A percentile compares a stretch with the other conserved stretches of the same genome.
Evolutionary conservation across 2,113 vertebrate genomes (phyloP).

Genomic region (Octodon degus): DNA sequence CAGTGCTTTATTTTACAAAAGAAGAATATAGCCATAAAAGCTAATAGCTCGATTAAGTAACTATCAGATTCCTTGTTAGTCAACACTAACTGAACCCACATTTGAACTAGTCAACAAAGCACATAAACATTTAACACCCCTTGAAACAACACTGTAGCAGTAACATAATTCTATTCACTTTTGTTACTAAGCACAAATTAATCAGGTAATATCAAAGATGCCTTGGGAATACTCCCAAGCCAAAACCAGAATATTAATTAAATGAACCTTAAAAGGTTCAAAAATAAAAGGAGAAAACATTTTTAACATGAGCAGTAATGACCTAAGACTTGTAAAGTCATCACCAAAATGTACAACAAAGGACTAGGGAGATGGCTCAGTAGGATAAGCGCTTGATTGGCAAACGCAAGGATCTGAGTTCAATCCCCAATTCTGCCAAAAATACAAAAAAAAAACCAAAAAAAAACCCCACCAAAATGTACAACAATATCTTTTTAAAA

Average conservation of each 20-base stretch:
- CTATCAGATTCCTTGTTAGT: slow-evolving; percentile 55
- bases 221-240: slow-evolving; percentile 1
- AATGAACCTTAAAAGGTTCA: slow-evolving; percentile 43
- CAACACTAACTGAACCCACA: slow-evolving; percentile 46
- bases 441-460: too few relatives aligned
- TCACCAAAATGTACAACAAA: slow-evolving; percentile 89
- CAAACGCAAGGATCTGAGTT: too few relatives aligned
- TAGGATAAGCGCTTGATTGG: too few relatives aligned
- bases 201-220: slow-evolving; percentile 40
- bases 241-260: slow-evolving; percentile 37
- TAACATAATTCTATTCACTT: slow-evolving; percentile 14
- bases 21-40: slow-evolving; percentile 53
- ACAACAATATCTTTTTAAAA: slow-evolving; percentile 90
- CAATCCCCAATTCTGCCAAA: too few relatives aligned
- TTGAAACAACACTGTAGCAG: slow-evolving; percentile 58
- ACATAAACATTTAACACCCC: slow-evolving; percentile 69
- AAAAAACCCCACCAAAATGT: slow-evolving; percentile 86
- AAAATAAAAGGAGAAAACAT: background rate
- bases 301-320: slow-evolving; percentile 55
- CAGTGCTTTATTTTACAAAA: slow-evolving; percentile 60
- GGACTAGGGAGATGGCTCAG: too few relatives aligned
- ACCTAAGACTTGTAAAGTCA: slow-evolving; percentile 79
- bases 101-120: slow-evolving; percentile 56
- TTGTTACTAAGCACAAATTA: slow-evolving; percentile 53
- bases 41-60: slow-evolving; percentile 54